Base-by-base conservation (phyloP, 2,113 vertebrate species). In the Leptosomus discolor region DNA sequence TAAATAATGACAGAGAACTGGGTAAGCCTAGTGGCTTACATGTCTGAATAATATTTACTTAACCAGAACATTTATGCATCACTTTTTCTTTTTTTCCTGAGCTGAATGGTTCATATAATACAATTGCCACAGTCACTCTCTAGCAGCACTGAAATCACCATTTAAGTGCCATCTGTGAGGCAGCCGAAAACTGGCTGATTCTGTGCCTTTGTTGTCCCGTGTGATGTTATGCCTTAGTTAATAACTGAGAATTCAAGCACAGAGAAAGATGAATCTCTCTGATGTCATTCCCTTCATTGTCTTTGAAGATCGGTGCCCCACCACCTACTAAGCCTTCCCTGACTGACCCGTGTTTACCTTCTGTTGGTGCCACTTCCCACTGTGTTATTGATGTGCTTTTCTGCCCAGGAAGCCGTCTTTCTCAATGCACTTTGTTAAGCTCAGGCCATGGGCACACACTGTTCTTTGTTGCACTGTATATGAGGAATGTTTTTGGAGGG, bases 351-450 rank as follows among this genome's bases (percentile, higher is more conserved):
- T 97, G 97, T 98, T 98, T 98, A 98, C 98, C 98, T 98, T 98
- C 98, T 97, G 98, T 95, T 95, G 97, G 97, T 97, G 98, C 98
- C 98, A 97, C 98, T 98, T 97, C 98, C 98, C 88, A 98, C 98
- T 98, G 98, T 86, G 98, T 98, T 97, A 98, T 98, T 98, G 98
- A 99, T 97, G 98, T 94, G 96, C 97, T 97, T 94, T 98, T 98
- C 98, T 97, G 97, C 98, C 97, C 88, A 64, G 98, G 98, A 97
- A 95, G 94, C 95, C 83, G 26, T 88, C 75, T 71, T 94, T 91
- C 95, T 95, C 95, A 97, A 78, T 92, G 96, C 90, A 90, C 94
- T 98, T 96, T 97, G 95, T 95, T 80, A 97, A 97, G 79, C 94
- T 46, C 53, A 67, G 85, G 80, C 97, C 96, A 57, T 60, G 79